phyloP scores from a whole-genome alignment of 2,113 vertebrate genomes.

The Pogonocichla stellata region DNA sequence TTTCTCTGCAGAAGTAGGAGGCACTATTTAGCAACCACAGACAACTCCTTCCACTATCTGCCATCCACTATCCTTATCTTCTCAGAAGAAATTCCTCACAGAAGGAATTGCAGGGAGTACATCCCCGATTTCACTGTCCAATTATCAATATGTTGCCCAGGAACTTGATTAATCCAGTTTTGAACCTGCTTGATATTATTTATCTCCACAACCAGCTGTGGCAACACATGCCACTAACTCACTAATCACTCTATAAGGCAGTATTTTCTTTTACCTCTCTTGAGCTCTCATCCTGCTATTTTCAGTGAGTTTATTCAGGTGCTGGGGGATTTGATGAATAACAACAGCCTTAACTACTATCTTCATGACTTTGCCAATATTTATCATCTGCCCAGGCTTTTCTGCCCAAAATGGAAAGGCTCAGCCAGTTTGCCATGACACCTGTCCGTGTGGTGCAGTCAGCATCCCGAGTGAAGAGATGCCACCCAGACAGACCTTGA shows the following conservation, averaged over 20 bases:
- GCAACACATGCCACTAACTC: not conserved
- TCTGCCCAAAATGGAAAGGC: not conserved
- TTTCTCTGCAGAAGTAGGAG: not conserved
- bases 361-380: not conserved
- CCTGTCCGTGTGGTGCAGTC: not conserved
- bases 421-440: not conserved
- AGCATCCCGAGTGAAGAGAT: not conserved
- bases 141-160: not conserved
- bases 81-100: not conserved
- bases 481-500: too few relatives aligned
- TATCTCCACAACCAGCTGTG: not conserved
- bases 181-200: not conserved
- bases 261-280: not conserved
- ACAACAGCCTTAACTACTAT: not conserved
- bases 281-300: not conserved
- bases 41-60: not conserved
- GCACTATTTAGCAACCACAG: not conserved
- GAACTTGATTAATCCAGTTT: not conserved
- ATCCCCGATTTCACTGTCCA: not conserved
- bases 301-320: not conserved
- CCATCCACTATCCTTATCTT: not conserved
- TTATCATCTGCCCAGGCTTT: not conserved
- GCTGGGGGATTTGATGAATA: not conserved
- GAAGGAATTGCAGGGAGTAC: not conserved
- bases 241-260: not conserved